Conservation (phyloP, 1,140 invertebrate species). For the Harlomillsia oculata region DNA sequence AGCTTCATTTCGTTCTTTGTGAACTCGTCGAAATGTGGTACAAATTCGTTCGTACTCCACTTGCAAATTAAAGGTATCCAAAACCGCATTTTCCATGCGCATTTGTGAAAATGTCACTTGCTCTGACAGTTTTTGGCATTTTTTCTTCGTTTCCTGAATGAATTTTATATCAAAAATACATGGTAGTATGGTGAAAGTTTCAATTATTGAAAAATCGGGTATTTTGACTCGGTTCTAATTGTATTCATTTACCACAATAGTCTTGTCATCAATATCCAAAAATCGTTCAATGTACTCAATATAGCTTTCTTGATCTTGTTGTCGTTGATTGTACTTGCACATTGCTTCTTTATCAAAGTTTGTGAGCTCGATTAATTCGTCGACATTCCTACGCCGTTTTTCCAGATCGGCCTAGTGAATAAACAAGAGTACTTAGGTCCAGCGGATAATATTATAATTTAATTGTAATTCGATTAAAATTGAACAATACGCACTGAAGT, state of each 20-base stretch:
- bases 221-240: not conserved
- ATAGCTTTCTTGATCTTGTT: slow-evolving; percentile 18
- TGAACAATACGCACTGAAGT: no score
- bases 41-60: not conserved
- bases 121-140: not conserved
- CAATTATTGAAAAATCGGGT: not conserved
- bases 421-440: no score
- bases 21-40: slow-evolving; percentile 9
- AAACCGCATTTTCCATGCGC: not conserved
- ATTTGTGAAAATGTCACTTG: no score
- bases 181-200: no score
- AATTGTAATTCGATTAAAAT: no score
- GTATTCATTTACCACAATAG: slow-evolving; percentile 9
- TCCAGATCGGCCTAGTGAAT: slow-evolving; percentile 13
- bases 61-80: not conserved
- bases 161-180: not conserved
- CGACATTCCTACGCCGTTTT: slow-evolving; percentile 6
- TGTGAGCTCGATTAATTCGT: slow-evolving; percentile 12
- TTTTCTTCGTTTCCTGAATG: slow-evolving; percentile 8
- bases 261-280: slow-evolving; percentile 15
- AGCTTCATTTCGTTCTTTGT: slow-evolving; percentile 19
- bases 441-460: no score
- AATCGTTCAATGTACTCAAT: slow-evolving; percentile 21
- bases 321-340: slow-evolving; percentile 6
- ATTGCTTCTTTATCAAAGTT: slow-evolving; percentile 26